phyloP scores from a whole-genome alignment of 2,113 vertebrate species.

The Cyprinodon brontotheroides region DNA sequence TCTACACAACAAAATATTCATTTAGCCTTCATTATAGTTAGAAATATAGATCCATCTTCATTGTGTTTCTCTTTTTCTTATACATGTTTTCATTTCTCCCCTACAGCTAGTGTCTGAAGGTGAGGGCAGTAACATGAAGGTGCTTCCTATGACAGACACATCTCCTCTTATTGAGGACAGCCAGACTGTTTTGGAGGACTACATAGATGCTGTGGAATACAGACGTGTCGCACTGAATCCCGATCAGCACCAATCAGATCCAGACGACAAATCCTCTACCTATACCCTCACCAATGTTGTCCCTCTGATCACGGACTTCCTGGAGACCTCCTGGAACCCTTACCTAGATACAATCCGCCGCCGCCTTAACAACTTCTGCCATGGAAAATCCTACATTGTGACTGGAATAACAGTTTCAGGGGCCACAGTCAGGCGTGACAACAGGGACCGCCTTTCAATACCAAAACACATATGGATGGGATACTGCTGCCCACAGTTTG shows the following conservation, averaged over 20 bases:
- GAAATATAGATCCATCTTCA: too few relatives aligned
- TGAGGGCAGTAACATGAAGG: conserved; percentile 68
- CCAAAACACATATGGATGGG: conserved; percentile 75
- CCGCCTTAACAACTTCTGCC: conserved; percentile 79
- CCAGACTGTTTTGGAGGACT: conserved; percentile 74
- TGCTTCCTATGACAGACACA: conserved; percentile 55
- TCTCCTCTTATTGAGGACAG: conserved; percentile 69
- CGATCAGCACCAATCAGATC: conserved; percentile 74
- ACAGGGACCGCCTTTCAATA: conserved; percentile 60
- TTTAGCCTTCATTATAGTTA: too few relatives aligned
- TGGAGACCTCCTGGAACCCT: conserved; percentile 68
- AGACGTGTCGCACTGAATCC: conserved; percentile 80
- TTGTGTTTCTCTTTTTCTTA: too few relatives aligned
- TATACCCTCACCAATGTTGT: conserved; percentile 85
- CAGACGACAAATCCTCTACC: conserved; percentile 75
- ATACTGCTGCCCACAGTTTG: conserved; percentile 77
- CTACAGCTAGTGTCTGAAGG: conserved; percentile 64
- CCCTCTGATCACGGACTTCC: conserved; percentile 70
- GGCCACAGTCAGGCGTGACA: conserved; percentile 47
- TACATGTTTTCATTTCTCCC: background rate
- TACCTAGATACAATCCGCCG: conserved; percentile 64
- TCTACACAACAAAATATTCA: too few relatives aligned
- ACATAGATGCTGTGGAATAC: conserved; percentile 69
- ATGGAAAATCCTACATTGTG: conserved; percentile 65
- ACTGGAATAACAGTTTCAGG: conserved; percentile 68